A percentile compares a stretch with the other conserved stretches of the same genome.
These are phyloP conservation scores for Brotula barbata DNA, from an alignment of 2,797 vertebrate genomes.

Conservation along the genomic window DNA sequence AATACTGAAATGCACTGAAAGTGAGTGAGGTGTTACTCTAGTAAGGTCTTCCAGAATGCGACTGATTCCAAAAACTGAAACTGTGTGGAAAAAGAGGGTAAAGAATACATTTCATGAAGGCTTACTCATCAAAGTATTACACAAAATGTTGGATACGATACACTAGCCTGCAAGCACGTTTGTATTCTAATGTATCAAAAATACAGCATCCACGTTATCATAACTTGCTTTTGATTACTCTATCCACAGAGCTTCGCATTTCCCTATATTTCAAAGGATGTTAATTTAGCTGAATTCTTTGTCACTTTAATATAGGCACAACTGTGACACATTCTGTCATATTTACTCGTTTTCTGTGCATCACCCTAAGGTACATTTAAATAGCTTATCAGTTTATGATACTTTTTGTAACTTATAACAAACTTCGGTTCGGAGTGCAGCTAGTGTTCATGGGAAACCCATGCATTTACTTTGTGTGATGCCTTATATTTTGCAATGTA, in stretches of 20 bases:
- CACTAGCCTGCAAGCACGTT: conserved; percentile 38
- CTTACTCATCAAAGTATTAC: conserved; percentile 14
- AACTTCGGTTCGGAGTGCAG: conserved; percentile 99
- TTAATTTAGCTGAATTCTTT: conserved; percentile 53
- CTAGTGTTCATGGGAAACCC: conserved; percentile 85
- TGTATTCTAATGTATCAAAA: conserved; percentile 22
- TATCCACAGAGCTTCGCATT: conserved; percentile 29
- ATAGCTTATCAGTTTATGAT: conserved; percentile 75
- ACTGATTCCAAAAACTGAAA: conserved; percentile 5
- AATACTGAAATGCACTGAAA: conserved; percentile 57
- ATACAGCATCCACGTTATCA: conserved; percentile 35
- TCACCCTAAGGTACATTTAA: conserved; percentile 63
- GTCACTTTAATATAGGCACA: conserved; percentile 63
- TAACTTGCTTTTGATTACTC: conserved; percentile 49
- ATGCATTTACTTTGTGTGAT: conserved; percentile 72
- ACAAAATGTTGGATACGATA: conserved; percentile 19
- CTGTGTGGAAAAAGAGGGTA: conserved; percentile 8
- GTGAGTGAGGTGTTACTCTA: conserved; percentile 30
- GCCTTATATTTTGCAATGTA: conserved; percentile 64
- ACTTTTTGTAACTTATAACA: conserved; percentile 88
- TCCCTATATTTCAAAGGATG: conserved; percentile 44
- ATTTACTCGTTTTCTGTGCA: conserved; percentile 61
- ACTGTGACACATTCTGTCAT: conserved; percentile 64
- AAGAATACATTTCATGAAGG: conserved; percentile 16
- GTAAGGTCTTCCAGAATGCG: conserved; percentile 20